Percentiles rank a stretch among this genome's conserved stretches.
Conservation (phyloP, 2,797 vertebrate genomes). For the Paratrypauchen microcephalus region DNA sequence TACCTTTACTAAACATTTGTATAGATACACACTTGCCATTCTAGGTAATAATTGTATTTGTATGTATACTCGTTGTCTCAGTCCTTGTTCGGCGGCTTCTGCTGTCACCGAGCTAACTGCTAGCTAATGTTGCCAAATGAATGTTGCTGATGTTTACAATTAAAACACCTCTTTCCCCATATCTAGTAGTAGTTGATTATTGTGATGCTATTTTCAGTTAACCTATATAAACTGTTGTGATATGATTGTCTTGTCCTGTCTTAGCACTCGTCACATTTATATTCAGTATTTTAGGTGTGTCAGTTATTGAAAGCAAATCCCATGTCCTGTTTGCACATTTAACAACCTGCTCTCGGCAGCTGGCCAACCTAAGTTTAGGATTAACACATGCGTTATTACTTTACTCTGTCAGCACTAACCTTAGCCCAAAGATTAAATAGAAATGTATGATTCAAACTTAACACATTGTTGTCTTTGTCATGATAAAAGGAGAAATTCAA, state of each 20-base stretch:
- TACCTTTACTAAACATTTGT: rapidly evolving
- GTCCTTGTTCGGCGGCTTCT: not conserved
- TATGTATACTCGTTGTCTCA: not conserved
- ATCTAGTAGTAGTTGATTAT: no score
- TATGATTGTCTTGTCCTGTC: not conserved
- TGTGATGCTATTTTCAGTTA: not conserved
- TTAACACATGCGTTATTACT: not conserved
- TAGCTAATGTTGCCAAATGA: constrained; percentile 4
- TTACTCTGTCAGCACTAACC: not conserved
- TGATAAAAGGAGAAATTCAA: no score
- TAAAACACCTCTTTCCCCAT: not conserved
- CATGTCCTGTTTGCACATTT: constrained; percentile 41
- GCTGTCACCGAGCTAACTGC: not conserved
- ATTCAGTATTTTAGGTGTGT: constrained; percentile 57
- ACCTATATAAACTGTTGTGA: not conserved
- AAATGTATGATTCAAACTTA: not conserved
- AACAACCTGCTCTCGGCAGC: constrained; percentile 19
- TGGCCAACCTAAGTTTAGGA: not conserved
- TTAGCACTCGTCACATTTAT: constrained; percentile 31
- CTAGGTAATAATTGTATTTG: not conserved
- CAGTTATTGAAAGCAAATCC: constrained; percentile 3
- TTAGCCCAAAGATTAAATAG: not conserved
- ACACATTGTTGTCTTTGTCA: constrained; percentile 16
- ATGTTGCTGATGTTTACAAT: not conserved
- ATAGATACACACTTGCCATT: not conserved